Conservation (phyloP, 2,797 vertebrate species). For the Onychomys torridus region DNA sequence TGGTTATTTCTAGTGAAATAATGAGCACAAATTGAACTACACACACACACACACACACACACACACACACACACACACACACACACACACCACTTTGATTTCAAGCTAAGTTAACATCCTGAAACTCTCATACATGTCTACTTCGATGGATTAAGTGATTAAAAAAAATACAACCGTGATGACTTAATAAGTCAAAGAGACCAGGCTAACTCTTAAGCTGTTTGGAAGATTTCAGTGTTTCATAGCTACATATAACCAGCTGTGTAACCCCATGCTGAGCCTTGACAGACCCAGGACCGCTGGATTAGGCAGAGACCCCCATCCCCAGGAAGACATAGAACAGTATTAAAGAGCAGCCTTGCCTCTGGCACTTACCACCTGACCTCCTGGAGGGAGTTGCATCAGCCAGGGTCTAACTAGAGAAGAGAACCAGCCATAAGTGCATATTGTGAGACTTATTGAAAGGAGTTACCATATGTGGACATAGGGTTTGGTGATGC, state of each 20-base stretch:
- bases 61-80: not conserved
- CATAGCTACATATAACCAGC: not conserved
- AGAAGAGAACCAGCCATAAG: not conserved
- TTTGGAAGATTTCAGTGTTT: not conserved
- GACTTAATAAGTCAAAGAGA: not conserved
- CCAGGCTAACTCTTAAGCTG: not conserved
- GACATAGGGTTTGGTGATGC: not conserved
- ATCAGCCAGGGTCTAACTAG: not conserved
- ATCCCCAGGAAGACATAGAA: not conserved
- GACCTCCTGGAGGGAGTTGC: too few species aligned
- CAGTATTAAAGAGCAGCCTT: not conserved
- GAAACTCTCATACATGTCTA: slow-evolving; percentile 12
- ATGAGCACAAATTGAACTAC: not conserved
- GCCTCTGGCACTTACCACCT: not conserved
- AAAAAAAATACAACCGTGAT: not conserved
- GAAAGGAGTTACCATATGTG: not conserved
- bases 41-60: not conserved
- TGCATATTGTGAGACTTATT: not conserved
- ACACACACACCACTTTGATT: not conserved
- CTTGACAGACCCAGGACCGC: not conserved
- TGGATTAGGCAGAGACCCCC: not conserved
- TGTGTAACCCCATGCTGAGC: not conserved
- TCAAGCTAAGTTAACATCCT: not conserved
- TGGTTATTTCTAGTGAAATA: not conserved
- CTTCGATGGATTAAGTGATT: not conserved